Evolutionary conservation across 2,888 invertebrate species (phyloP).

Genomic region (Eupithecia abbreviata): DNA sequence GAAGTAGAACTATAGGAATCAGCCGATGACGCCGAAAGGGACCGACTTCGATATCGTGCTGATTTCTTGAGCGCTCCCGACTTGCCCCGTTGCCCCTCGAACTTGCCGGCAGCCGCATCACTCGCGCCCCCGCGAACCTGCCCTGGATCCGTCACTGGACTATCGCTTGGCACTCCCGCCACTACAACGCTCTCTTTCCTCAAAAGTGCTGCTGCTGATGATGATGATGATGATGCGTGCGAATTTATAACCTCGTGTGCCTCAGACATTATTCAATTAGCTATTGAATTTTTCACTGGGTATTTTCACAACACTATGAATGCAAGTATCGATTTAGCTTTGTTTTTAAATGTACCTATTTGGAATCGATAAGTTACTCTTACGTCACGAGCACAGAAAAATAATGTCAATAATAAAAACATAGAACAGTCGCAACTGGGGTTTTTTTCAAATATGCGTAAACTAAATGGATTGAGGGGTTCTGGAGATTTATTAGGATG

Average conservation of each 20-base stretch:
- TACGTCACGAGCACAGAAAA: constrained; percentile 43
- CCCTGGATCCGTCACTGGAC: constrained; percentile 90
- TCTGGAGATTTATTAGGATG: constrained; percentile 26
- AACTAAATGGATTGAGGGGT: constrained; percentile 27
- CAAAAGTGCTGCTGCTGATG: constrained; percentile 23
- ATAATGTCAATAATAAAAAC: constrained; percentile 44
- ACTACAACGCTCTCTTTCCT: constrained; percentile 73
- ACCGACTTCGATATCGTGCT: constrained; percentile 94
- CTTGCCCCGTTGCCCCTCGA: constrained; percentile 76
- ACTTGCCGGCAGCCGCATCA: constrained; percentile 73
- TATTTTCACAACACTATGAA: constrained; percentile 34
- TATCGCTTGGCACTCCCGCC: constrained; percentile 86
- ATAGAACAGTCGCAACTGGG: constrained; percentile 37
- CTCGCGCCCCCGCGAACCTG: constrained; percentile 78
- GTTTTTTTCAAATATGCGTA: constrained; percentile 32
- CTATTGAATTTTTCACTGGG: constrained; percentile 20
- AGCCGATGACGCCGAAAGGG: constrained; percentile 96
- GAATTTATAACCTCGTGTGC: constrained; percentile 68
- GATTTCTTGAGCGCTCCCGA: constrained; percentile 94
- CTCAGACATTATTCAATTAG: constrained; percentile 66
- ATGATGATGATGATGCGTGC: constrained; percentile 49
- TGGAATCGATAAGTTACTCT: constrained; percentile 39
- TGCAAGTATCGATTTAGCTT: constrained; percentile 18
- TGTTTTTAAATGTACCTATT: constrained; percentile 18
- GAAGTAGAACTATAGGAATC: constrained; percentile 96